Base-by-base conservation (phyloP, 2,888 invertebrate species). In the Tethea ocularis region DNA sequence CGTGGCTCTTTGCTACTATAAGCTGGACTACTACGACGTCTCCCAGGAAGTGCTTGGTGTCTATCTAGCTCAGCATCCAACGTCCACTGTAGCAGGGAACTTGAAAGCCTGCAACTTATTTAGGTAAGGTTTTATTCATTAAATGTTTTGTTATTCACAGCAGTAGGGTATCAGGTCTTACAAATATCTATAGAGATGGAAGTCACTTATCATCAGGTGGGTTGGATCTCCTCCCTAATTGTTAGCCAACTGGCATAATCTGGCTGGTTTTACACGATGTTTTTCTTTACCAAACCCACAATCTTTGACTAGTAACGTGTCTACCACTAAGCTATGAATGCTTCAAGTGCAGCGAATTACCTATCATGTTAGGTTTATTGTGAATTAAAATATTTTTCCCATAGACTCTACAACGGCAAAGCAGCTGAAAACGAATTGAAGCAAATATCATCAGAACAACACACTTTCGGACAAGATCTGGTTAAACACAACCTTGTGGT, bases 21-120 rank as follows among this genome's bases (percentile, higher is more conserved):
- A 99, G 86, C 91, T 99, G 77, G 99, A 99, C 88, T 99, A 99
- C 86, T 99, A 98, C 82, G 99, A 99, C 87, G 98, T 99, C 54
- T 98, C 99, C 0, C 98, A 99, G 88, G 99, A 99, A 89, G 98
- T 99, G n/a, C 93, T 99, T 15, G 97, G 97, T 23, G 96, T 98
- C 23, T 99, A 99, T 86, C 93, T 99, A 57, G 97, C 97, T 62
- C 97, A 97, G 80, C 97, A 96, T 86, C 96, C 98, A 3, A 98
- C 99, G 74, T 99, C 99, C 64, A 98, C 98, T 0, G 97, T 98
- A 62, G 99, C 99, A 0, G 96, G 97, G 26, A 99, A 99, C 92
- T 94, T 99, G 59, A 98, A 98, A 87, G 96, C 96, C 53, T 95
- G 95, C 82, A 95, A 95, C 76, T 86, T 95, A 23, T 95, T 95